Percentiles rank a stretch among this genome's conserved stretches.
Conservation (phyloP, 1,140 invertebrate species). For the Arctopsyche grandis region DNA sequence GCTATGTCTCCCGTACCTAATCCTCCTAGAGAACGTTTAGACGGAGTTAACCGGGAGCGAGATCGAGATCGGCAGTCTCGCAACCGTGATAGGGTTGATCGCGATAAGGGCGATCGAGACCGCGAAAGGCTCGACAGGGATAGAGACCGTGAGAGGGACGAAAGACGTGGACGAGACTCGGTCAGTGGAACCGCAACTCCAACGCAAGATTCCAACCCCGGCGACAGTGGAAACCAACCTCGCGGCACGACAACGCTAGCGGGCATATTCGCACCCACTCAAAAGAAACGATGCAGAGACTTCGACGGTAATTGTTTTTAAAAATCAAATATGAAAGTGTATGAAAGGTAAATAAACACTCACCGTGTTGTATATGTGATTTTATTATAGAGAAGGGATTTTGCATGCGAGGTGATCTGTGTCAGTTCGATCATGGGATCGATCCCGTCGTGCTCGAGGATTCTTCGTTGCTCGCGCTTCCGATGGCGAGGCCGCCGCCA, state of each 20-base stretch:
- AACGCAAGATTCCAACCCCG: slow-evolving; percentile 71
- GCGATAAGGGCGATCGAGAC: slow-evolving; percentile 11
- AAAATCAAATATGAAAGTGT: not conserved
- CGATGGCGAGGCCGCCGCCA: slow-evolving; percentile 60
- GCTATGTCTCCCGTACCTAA: slow-evolving; percentile 31
- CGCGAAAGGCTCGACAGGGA: not conserved
- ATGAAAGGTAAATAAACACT: not conserved
- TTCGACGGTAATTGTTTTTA: slow-evolving; percentile 72
- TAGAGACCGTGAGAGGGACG: slow-evolving; percentile 35
- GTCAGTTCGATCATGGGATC: slow-evolving; percentile 93
- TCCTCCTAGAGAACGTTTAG: slow-evolving; percentile 33
- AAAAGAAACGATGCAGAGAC: slow-evolving; percentile 75
- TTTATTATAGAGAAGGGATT: slow-evolving; percentile 83
- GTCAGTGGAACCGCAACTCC: slow-evolving; percentile 65
- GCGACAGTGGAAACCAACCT: slow-evolving; percentile 59
- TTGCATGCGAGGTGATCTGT: slow-evolving; percentile 94
- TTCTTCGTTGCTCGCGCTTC: slow-evolving; percentile 68
- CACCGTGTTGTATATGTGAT: not conserved
- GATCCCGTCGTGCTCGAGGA: slow-evolving; percentile 95
- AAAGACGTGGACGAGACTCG: slow-evolving; percentile 46
- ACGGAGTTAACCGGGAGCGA: slow-evolving; percentile 45
- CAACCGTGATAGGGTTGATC: slow-evolving; percentile 25
- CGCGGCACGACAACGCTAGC: slow-evolving; percentile 47
- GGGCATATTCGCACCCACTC: slow-evolving; percentile 58
- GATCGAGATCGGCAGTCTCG: slow-evolving; percentile 43